A percentile compares a stretch with the other conserved stretches of the same genome.
These are phyloP conservation scores for Drosophila setifemur DNA, from an alignment of 1,140 invertebrate genomes.

Conservation along the genomic window DNA sequence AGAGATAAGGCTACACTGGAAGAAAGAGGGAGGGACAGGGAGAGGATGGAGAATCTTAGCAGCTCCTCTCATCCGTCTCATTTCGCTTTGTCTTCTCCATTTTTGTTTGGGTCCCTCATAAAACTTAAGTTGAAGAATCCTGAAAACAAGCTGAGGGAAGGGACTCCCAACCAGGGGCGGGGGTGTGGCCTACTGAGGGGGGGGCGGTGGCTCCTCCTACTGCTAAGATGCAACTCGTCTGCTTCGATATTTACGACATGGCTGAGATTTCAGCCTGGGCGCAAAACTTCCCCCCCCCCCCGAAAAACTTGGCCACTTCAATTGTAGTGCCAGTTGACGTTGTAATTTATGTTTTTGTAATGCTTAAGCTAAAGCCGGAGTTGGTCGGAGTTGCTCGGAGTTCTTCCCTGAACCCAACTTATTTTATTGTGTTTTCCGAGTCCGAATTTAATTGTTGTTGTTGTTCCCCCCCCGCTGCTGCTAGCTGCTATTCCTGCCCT, in stretches of 20 bases:
- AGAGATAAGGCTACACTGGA: neutral
- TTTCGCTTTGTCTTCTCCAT: slow-evolving; percentile 20
- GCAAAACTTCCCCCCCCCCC: slow-evolving; percentile 33
- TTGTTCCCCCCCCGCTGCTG: neutral
- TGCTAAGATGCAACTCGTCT: slow-evolving; percentile 14
- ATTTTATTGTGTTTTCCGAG: neutral
- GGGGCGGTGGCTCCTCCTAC: neutral
- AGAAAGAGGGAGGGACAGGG: neutral
- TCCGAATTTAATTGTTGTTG: neutral
- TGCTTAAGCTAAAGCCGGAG: too few relatives aligned
- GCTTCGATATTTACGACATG: slow-evolving; percentile 54
- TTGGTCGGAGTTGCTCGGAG: neutral
- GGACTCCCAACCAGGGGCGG: neutral
- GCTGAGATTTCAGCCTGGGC: slow-evolving; percentile 53
- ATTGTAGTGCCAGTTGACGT: slow-evolving; percentile 15
- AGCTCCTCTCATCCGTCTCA: neutral
- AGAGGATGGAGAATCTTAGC: neutral
- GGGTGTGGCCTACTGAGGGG: too few relatives aligned
- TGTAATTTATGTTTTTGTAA: slow-evolving; percentile 5
- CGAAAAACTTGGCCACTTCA: slow-evolving; percentile 43
- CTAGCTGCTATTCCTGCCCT: neutral
- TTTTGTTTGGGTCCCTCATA: slow-evolving; percentile 46
- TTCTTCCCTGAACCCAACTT: too few relatives aligned
- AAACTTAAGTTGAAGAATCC: slow-evolving; percentile 45
- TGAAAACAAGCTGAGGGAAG: neutral